Base-by-base conservation (phyloP, 2,113 vertebrate genomes). In the Glaucomys volans region DNA sequence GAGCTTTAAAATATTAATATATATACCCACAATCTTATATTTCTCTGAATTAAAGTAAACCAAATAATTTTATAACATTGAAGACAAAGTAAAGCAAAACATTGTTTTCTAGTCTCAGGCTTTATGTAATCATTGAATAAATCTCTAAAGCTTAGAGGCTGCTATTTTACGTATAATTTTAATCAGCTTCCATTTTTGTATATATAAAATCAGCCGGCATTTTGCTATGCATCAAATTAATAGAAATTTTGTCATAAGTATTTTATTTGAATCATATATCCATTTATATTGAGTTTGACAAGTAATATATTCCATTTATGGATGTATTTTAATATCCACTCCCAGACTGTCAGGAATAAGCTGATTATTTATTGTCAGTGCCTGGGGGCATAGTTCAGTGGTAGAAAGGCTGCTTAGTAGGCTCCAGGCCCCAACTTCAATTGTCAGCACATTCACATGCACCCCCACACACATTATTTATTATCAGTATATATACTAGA, bases 91-190 rank as follows among this genome's bases (percentile, higher is more conserved):
- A 83, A 42, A 9, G 69, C 30, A 17, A 89, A 84, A 80, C 1
- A 35, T 64, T 92, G 44, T 57, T 81, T 74, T 85, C 44, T 57
- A 76, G 6, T 32, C 10, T 66, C 4, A 59, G 10, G 1, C 47
- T 92, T 95, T 93, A 62, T 50, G 18, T 30, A 85, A 94, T 94
- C 84, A 76, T 66, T 57, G 89, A 69, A n/a, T 76, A 89, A 85
- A 85, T 64, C 28, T 64, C 37, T 37, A 62, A 79, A 90, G 20
- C 30, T 71, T 87, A 76, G 18, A 94, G 67, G 7, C 8, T 80
- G 5, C 11, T n/a, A 8, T 81, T 74, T 95, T 37, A 62, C 4
- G 26, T 3, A 16, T 8, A 44, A 14, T 66, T 85, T 84, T 59
- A 85, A 44, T 17, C 5, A 81, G 90, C 28, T 74, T 71, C 17